These are phyloP conservation scores for Corvus cornix DNA, from an alignment of 2,113 vertebrate genomes.

Conservation along the genomic window DNA sequence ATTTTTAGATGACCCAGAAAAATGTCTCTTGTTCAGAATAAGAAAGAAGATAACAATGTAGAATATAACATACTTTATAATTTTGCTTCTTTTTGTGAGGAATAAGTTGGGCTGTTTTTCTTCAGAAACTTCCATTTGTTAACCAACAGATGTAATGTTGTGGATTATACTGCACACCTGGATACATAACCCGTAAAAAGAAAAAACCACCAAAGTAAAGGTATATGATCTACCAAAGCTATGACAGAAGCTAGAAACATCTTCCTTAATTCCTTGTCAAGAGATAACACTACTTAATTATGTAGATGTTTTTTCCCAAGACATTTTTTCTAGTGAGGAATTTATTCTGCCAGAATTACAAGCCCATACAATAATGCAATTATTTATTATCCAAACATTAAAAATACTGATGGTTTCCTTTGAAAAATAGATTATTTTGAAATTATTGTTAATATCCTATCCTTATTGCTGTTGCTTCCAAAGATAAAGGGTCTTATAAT, in stretches of 20 bases:
- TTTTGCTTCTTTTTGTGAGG: background rate
- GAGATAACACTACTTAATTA: background rate
- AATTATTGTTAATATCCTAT: background rate
- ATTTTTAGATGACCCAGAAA: background rate
- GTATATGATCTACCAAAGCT: background rate
- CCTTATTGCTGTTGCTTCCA: background rate
- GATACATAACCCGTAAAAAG: background rate
- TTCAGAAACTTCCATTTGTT: background rate
- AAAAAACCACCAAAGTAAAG: background rate
- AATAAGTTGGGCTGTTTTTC: background rate
- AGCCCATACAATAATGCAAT: background rate
- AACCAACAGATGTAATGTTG: background rate
- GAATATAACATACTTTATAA: background rate
- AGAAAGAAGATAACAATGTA: background rate
- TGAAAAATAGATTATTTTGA: background rate
- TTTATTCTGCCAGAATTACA: background rate
- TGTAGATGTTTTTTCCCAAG: background rate
- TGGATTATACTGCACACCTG: background rate
- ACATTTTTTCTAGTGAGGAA: background rate
- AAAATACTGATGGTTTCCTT: background rate
- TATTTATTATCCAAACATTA: background rate
- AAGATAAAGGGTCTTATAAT: background rate
- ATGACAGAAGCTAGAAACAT: background rate
- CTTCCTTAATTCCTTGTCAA: background rate
- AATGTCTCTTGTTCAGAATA: background rate